A percentile compares a stretch with the other conserved stretches of the same genome.
These are phyloP conservation scores for Smutsia temminckii DNA, from an alignment of 2,797 vertebrate genomes.

Conservation along the genomic window DNA sequence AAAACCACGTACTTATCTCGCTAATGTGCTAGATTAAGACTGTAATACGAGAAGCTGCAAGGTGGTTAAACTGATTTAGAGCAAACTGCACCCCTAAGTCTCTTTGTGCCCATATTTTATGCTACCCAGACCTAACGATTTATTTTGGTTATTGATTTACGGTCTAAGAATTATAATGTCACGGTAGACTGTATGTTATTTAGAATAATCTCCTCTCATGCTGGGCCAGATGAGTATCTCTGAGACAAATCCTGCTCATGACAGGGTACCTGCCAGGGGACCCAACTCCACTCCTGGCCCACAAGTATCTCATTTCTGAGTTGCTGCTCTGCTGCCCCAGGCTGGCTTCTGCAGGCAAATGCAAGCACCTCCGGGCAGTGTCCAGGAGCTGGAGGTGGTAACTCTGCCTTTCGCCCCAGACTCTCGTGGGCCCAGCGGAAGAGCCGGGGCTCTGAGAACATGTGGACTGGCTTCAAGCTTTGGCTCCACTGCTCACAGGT, in stretches of 20 bases:
- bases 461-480: background rate
- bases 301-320: background rate
- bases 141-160: slow-evolving; percentile 81
- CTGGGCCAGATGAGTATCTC: background rate
- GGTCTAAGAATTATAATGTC: slow-evolving; percentile 77
- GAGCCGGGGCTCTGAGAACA: background rate
- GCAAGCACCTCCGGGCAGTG: fast-evolving
- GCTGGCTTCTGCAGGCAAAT: background rate
- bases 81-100: slow-evolving; percentile 73
- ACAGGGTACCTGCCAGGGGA: background rate
- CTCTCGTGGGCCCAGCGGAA: fast-evolving
- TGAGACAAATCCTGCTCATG: background rate
- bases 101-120: slow-evolving; percentile 79
- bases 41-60: slow-evolving; percentile 75
- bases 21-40: slow-evolving; percentile 84
- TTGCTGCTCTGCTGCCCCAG: fast-evolving
- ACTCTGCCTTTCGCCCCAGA: fast-evolving
- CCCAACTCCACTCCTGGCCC: background rate
- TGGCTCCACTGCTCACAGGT: background rate
- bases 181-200: slow-evolving; percentile 68
- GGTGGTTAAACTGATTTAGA: slow-evolving; percentile 83
- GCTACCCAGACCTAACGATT: slow-evolving; percentile 73
- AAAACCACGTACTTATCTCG: slow-evolving; percentile 82
- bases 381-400: background rate
- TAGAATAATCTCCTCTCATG: slow-evolving; percentile 60